Conservation (phyloP, 2,113 vertebrate genomes). For the Ceuthmochares aereus region DNA sequence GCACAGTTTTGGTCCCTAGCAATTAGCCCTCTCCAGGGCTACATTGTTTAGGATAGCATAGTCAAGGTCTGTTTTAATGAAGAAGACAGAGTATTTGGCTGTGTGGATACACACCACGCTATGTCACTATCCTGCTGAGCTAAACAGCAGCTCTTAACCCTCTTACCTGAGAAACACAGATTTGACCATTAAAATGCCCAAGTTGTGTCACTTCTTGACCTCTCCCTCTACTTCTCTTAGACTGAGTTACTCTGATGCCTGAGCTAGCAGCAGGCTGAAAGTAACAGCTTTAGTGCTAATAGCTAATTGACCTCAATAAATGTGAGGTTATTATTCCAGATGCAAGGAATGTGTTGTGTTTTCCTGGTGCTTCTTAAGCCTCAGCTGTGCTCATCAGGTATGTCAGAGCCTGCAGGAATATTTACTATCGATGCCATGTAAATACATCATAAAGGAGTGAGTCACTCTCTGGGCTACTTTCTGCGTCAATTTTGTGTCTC, state of each 20-base stretch:
- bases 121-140: background rate
- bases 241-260: background rate
- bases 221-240: background rate
- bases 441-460: background rate
- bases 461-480: background rate
- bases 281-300: background rate
- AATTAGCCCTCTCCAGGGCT: background rate
- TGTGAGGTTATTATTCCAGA: background rate
- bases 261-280: background rate
- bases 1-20: fast-evolving
- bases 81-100: background rate
- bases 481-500: background rate
- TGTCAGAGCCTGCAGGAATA: background rate
- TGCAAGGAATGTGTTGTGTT: background rate
- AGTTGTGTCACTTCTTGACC: background rate
- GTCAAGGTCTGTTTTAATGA: background rate
- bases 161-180: background rate
- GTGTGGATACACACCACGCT: background rate
- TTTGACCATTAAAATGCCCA: background rate
- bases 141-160: background rate
- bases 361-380: background rate
- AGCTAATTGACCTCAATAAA: background rate
- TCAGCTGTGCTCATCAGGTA: background rate
- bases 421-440: background rate
- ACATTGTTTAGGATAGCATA: fast-evolving